A percentile compares a stretch with the other conserved stretches of the same genome.
Evolutionary conservation across 2,113 vertebrate species (phyloP).

Genomic region (Trogon surrucura): DNA sequence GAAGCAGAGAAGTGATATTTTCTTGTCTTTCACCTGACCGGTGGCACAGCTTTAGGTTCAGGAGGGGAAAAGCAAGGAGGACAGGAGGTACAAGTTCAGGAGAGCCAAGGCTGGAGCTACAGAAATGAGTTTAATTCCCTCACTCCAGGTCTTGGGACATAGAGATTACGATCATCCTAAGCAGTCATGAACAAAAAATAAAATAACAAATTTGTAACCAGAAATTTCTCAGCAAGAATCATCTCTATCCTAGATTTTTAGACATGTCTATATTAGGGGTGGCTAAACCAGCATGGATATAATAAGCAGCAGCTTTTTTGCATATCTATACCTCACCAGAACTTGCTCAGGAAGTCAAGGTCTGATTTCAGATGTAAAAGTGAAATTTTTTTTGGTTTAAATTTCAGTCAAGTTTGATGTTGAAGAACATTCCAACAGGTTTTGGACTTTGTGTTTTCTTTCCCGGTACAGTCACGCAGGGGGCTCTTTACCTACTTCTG

Average conservation of each 20-base stretch:
- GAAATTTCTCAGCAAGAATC: background rate
- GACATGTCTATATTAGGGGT: constrained; percentile 23
- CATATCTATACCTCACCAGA: background rate
- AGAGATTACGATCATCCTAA: background rate
- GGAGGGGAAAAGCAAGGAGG: background rate
- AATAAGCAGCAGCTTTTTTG: constrained; percentile 36
- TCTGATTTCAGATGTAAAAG: background rate
- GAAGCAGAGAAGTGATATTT: background rate
- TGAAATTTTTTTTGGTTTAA: background rate
- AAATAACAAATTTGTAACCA: background rate
- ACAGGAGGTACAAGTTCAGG: background rate
- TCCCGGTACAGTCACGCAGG: background rate
- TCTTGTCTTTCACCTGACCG: background rate
- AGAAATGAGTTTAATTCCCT: background rate
- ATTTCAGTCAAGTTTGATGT: background rate
- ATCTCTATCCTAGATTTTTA: background rate
- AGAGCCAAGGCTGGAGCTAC: background rate
- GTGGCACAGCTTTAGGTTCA: background rate
- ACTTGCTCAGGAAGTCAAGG: background rate
- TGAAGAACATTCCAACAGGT: background rate
- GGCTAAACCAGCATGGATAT: background rate
- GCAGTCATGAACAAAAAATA: background rate
- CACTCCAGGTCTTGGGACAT: background rate
- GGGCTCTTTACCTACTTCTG: accelerated
- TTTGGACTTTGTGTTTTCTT: background rate